Evolutionary conservation across 2,797 vertebrate species (phyloP), one percentile per base, ranked within the genome.

Genomic region (Enteromius argenteus): DNA sequence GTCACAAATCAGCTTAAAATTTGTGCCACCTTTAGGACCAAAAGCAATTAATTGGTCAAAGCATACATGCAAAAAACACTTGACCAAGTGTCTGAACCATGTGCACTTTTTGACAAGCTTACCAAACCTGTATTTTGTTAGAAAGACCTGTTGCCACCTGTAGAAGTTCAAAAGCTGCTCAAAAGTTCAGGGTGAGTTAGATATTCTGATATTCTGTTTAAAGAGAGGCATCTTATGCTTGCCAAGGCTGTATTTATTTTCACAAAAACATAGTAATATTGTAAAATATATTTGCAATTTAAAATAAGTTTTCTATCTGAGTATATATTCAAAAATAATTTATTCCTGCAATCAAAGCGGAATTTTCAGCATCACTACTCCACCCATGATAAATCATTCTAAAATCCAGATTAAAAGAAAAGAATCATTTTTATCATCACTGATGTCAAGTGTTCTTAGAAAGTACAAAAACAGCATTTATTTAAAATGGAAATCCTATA

Each of bases 41-140:
- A 10, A 17, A 7, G 11, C 46, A 19, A 21, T 79, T 11, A 23
- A 51, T 35, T 13, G 17, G 42, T 78, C 37, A 5, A 62, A 60
- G 19, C 66, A 60, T 21, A 9, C 13, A 27, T 64, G 23, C 42
- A 19, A 6, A 64, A 64, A 78, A 23, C 56, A 2, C 32, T 14
- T 58, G 21, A 2, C 11, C 35, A 60, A 21, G 21, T 23, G 6
- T 39, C 32, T 4, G 37, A 58, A 60, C 15, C 35, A 42, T 44
- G 68, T 44, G 21, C 11, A 69, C 67, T 13, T 44, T 44, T 15
- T 44, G 23, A 46, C 17, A 32, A 66, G 58, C 27, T 32, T 39
- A 46, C 35, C 74, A 58, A 76, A 76, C 51, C 35, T 58, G 17
- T 21, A 76, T 60, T 76, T n/a, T 27, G 35, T 35, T 76, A 17